phyloP scores from a whole-genome alignment of 2,113 vertebrate genomes.

The Elanus axillaris region DNA sequence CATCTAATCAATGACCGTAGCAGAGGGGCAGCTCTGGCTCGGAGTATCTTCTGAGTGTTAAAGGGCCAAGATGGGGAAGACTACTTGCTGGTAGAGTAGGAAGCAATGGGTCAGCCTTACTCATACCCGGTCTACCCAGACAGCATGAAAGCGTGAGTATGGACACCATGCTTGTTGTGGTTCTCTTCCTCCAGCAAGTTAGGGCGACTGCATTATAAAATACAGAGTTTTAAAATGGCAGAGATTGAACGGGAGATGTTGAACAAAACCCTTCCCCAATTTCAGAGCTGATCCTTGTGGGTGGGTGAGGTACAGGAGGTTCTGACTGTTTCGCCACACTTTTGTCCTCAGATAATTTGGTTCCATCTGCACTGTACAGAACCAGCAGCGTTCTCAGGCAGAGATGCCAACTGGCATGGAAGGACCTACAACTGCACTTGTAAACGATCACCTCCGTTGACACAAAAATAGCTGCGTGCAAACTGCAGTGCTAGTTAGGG shows the following conservation, averaged over 20 bases:
- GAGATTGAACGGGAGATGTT: neutral
- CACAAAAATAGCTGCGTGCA: neutral
- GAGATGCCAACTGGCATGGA: neutral
- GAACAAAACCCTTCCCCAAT: neutral
- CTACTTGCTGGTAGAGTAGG: neutral
- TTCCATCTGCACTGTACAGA: neutral
- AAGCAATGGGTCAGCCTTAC: neutral
- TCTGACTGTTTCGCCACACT: neutral
- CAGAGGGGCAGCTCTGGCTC: neutral
- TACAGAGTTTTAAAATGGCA: neutral
- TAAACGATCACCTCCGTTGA: rapidly evolving
- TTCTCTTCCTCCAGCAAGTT: neutral
- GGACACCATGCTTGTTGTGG: neutral
- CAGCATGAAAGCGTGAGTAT: neutral
- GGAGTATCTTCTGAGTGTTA: neutral
- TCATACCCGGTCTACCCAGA: neutral
- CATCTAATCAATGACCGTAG: neutral
- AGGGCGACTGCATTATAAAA: neutral
- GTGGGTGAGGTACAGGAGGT: neutral
- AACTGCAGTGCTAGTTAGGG: neutral
- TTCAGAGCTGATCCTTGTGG: neutral
- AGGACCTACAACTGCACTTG: neutral
- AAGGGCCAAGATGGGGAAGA: neutral
- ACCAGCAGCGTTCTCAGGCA: neutral
- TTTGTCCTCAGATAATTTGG: neutral